These are phyloP conservation scores for Anoplolepis gracilipes DNA, from an alignment of 1,140 invertebrate genomes.

Conservation along the genomic window DNA sequence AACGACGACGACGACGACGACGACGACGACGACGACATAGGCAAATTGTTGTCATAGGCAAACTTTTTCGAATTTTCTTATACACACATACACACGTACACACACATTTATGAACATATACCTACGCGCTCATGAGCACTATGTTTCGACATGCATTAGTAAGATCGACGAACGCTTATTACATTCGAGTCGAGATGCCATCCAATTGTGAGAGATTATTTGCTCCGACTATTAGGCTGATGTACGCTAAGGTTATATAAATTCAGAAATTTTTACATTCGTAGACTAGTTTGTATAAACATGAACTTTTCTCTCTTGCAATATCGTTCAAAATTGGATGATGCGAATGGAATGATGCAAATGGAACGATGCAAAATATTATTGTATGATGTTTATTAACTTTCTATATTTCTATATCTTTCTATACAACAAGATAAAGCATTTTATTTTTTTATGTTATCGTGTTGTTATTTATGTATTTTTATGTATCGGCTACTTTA, in stretches of 20 bases:
- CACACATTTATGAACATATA: not conserved
- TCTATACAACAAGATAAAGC: not conserved
- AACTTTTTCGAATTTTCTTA: constrained; percentile 41
- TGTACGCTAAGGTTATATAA: constrained; percentile 25
- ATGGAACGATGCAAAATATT: not conserved
- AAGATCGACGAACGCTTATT: constrained; percentile 27
- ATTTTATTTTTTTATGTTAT: not conserved
- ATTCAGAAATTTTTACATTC: constrained; percentile 28
- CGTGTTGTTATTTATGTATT: not conserved
- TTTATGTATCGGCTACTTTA: not conserved
- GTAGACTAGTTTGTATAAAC: not conserved
- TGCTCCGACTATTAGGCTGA: not conserved
- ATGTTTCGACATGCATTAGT: constrained; percentile 8
- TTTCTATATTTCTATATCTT: not conserved
- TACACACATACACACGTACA: not conserved
- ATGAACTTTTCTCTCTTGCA: not conserved
- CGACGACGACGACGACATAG: not conserved
- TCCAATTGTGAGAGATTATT: constrained; percentile 24
- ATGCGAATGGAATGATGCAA: not conserved
- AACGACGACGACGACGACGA: not conserved
- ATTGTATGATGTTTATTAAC: not conserved
- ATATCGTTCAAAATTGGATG: not conserved
- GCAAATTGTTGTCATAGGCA: constrained; percentile 33
- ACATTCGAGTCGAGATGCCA: constrained; percentile 24
- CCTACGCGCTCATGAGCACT: not conserved